phyloP scores from a whole-genome alignment of 1,140 invertebrate species.

The Zaprionus camerounensis region DNA sequence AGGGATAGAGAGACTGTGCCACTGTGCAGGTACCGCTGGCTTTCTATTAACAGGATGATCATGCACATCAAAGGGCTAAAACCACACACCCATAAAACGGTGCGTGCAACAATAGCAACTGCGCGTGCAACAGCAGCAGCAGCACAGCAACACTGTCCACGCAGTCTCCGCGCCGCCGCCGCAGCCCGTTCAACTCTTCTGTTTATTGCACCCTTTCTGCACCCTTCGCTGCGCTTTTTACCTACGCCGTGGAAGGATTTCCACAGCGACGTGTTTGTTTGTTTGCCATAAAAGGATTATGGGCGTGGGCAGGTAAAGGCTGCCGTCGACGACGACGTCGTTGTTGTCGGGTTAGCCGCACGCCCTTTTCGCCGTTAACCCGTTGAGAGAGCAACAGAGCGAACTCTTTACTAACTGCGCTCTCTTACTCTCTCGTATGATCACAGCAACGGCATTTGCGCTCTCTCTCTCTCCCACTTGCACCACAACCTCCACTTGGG shows the following conservation, averaged over 20 bases:
- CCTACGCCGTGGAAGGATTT: constrained; percentile 40
- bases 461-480: not conserved
- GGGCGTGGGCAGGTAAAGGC: constrained; percentile 73
- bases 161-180: not conserved
- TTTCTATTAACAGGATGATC: constrained; percentile 84
- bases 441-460: too few relatives aligned
- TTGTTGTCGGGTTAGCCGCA: constrained; percentile 54
- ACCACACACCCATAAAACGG: constrained; percentile 84
- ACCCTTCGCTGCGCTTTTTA: constrained; percentile 60
- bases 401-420: constrained; percentile 11
- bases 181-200: constrained; percentile 62
- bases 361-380: constrained; percentile 61
- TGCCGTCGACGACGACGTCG: constrained; percentile 25
- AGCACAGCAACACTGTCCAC: not conserved
- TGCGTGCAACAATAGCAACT: constrained; percentile 68
- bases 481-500: too few relatives aligned
- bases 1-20: constrained; percentile 15
- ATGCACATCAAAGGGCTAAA: constrained; percentile 84
- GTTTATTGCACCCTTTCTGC: constrained; percentile 71
- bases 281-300: constrained; percentile 83
- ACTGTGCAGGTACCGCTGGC: constrained; percentile 42
- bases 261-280: constrained; percentile 66
- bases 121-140: constrained; percentile 51
- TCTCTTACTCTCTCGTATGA: not conserved
- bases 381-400: constrained; percentile 31